Evolutionary conservation across 92 coral and sea anemone species (phyloP), one percentile per base, ranked within the genome.

Genomic region (Plumapathes pennacea): DNA sequence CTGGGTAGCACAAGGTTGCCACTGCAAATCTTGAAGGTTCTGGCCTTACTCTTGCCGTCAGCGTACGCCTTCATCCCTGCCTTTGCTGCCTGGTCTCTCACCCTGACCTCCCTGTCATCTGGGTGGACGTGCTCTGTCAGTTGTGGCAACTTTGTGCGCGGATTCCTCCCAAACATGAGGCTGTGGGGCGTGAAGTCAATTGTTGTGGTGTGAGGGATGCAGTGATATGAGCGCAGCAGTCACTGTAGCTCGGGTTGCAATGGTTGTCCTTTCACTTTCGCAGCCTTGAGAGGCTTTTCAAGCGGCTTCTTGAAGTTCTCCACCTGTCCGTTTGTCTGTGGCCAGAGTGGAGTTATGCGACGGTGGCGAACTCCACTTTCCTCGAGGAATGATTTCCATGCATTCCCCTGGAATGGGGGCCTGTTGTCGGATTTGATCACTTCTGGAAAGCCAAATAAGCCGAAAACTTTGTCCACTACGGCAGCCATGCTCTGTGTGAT

Each of bases 361-460:
- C 42, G 54, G 31, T 59, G 68, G n/a, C 13, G 57, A n/a, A 32
- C 14, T 32, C 67, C 57, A 38, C 54, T 31, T 22, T 22, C 15
- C 44, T 38, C 45, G 46, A 20, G 47, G 45, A 29, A 69, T 13
- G 37, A 20, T 57, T 56, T 44, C 67, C 47, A 69, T 21, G 57
- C 77, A 44, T 60, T 61, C 11, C 57, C n/a, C 10, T 62, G 32
- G 56, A 72, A 62, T 5, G 71, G 72, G 2, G 81, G 41, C 21
- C 73, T 66, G 30, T 74, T 63, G 31, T 74, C 73, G 46, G 58
- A 52, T 52, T 74, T 74, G 12, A 63, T 22, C 27, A 19, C 54
- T 0, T 31, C 38, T 4, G 81, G 81, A 45, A 22, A 38, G 7
- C 73, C 60, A 54, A 51, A n/a, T 1, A 50, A 1, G 12, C 41